These are phyloP conservation scores for Drosophila nikananu DNA, from an alignment of 1,140 invertebrate genomes.

Conservation along the genomic window DNA sequence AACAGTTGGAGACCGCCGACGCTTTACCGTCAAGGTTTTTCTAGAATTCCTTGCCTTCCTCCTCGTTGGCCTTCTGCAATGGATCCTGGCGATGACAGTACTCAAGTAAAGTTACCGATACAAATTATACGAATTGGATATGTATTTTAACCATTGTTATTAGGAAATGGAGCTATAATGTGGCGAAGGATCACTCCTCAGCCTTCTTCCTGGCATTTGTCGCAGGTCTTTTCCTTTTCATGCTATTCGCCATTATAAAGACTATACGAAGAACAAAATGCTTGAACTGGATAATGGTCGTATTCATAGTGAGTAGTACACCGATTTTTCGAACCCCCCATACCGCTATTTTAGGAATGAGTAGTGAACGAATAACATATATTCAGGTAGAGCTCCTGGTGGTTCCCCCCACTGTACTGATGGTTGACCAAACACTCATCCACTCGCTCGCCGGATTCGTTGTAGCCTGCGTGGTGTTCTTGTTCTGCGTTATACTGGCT, in stretches of 20 bases:
- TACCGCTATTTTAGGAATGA: not conserved
- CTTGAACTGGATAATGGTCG: slow-evolving; percentile 21
- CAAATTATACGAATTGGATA: fast-evolving
- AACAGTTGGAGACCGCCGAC: slow-evolving; percentile 12
- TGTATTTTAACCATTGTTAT: not conserved
- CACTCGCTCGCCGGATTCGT: slow-evolving; percentile 20
- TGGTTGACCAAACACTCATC: not conserved
- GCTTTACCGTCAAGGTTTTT: slow-evolving; percentile 21
- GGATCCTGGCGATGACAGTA: slow-evolving; percentile 14
- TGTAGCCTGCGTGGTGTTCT: slow-evolving; percentile 4
- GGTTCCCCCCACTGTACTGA: slow-evolving; percentile 15
- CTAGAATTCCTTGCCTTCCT: slow-evolving; percentile 1
- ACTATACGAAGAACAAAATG: slow-evolving; percentile 7
- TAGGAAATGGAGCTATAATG: not conserved
- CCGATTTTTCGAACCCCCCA: not conserved
- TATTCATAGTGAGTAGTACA: slow-evolving; percentile 33
- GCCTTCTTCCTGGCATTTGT: slow-evolving; percentile 25
- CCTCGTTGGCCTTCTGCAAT: slow-evolving; percentile 21
- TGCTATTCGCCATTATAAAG: slow-evolving; percentile 23
- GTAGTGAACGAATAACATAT: not conserved
- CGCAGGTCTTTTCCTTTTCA: slow-evolving; percentile 19
- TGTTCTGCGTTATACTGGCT: slow-evolving; percentile 18
- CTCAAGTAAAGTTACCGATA: slow-evolving; percentile 9
- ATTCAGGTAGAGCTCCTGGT: slow-evolving; percentile 42
- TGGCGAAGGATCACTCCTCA: not conserved